Evolutionary conservation across 1,140 invertebrate species (phyloP), one percentile per base, ranked within the genome.

Genomic region (Hyles euphorbiae): DNA sequence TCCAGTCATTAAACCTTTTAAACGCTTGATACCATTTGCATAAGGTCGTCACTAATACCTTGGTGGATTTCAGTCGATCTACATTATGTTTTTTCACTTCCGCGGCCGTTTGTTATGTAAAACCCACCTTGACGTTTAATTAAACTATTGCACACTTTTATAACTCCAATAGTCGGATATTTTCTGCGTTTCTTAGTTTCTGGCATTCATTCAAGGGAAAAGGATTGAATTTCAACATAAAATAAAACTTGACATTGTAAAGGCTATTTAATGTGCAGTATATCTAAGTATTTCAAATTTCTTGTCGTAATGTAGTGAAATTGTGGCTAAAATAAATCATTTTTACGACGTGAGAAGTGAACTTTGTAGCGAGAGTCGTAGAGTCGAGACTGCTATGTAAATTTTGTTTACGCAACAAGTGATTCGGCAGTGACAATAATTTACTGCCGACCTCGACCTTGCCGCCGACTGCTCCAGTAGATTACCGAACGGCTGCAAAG

Each of bases 371-470:
- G n/a, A 54, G 36, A 11, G 43, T 5, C 33, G 9, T 10, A 36
- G 53, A 54, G 36, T 11, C 22, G 34, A 48, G 34, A 22, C n/a
- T 5, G 51, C 59, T 60, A 66, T 70, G 63, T 55, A 65, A 68
- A 65, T 66, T 60, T 57, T 61, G 65, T 72, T 79, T 80, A 68
- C 74, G 73, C 71, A 82, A 78, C 58, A 51, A 63, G 56, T 60
- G 59, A 60, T 51, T 70, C 56, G 61, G 61, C 66, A 72, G 61
- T 72, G 71, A 80, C 77, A 78, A 72, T 75, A 74, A 79, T 78
- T 78, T 74, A 73, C 63, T 49, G 58, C 7, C 63, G 67, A 68
- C 81, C 80, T 80, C 71, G 78, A 79, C 83, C 81, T 84, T 84
- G 78, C 70, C 61, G 63, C 62, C 60, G 63, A 67, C 48, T 72